phyloP scores from a whole-genome alignment of 2,113 vertebrate species.

The Barnardius zonarius region DNA sequence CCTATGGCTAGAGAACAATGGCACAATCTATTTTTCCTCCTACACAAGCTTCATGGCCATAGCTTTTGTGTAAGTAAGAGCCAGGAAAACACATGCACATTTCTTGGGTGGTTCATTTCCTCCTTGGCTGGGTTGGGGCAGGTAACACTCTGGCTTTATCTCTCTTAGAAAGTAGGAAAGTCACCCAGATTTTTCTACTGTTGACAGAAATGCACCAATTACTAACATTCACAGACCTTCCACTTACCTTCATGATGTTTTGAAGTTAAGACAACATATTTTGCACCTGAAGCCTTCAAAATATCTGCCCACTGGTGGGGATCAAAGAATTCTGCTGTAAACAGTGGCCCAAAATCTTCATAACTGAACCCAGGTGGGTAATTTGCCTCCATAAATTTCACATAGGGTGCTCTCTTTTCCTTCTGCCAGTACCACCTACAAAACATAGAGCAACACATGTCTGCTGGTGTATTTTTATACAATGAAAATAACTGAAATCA shows the following conservation, averaged over 20 bases:
- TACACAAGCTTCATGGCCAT: neutral
- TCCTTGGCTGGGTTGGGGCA: neutral
- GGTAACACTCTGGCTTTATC: neutral
- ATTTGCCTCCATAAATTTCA: slow-evolving; percentile 88
- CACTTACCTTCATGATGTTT: slow-evolving; percentile 96
- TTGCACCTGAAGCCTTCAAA: slow-evolving; percentile 88
- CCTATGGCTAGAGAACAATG: neutral
- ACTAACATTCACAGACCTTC: neutral
- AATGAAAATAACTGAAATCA: neutral
- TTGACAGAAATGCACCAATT: neutral
- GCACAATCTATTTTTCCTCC: neutral
- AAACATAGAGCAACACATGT: neutral
- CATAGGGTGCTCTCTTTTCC: slow-evolving; percentile 74
- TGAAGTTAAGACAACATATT: slow-evolving; percentile 93
- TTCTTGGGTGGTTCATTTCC: neutral
- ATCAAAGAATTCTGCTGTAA: slow-evolving; percentile 90
- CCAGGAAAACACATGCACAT: neutral
- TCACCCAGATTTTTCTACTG: neutral
- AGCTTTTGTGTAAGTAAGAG: neutral
- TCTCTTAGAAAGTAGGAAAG: neutral
- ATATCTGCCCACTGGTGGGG: slow-evolving; percentile 86
- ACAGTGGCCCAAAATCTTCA: slow-evolving; percentile 87
- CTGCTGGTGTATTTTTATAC: neutral
- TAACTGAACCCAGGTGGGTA: slow-evolving; percentile 89
- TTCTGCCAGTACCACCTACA: slow-evolving; percentile 91